Percentiles rank a stretch among this genome's conserved stretches.
phyloP scores from a whole-genome alignment of 2,888 invertebrate species.

The Drosophila fungiperda region DNA sequence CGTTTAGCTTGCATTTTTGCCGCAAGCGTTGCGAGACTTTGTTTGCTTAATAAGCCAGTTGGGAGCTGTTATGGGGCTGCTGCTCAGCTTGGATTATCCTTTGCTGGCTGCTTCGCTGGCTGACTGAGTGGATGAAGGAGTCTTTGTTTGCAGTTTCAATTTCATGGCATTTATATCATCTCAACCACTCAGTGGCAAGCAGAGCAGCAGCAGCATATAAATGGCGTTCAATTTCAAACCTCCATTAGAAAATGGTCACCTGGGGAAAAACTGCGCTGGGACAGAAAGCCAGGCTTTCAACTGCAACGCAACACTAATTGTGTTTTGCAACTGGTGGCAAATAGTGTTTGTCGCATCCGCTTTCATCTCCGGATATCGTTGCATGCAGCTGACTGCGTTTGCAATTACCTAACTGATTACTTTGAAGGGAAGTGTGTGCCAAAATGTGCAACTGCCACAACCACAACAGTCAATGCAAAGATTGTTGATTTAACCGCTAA shows the following conservation, averaged over 20 bases:
- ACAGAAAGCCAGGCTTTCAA: slow-evolving; percentile 11
- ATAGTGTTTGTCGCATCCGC: slow-evolving; percentile 16
- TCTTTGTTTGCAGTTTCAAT: slow-evolving; percentile 67
- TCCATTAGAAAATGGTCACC: slow-evolving; percentile 54
- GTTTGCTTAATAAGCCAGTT: slow-evolving; percentile 54
- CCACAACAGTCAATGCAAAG: slow-evolving; percentile 7
- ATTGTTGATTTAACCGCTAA: not conserved
- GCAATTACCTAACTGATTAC: slow-evolving; percentile 56
- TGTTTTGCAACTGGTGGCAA: slow-evolving; percentile 18
- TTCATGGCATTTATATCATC: slow-evolving; percentile 57
- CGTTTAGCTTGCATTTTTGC: not conserved
- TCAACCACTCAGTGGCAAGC: slow-evolving; percentile 30
- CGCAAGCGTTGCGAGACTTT: slow-evolving; percentile 30
- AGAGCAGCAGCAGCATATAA: slow-evolving; percentile 65
- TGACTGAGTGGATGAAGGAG: slow-evolving; percentile 16
- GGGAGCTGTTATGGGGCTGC: slow-evolving; percentile 61
- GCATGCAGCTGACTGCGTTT: slow-evolving; percentile 47
- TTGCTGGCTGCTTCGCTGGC: slow-evolving; percentile 1
- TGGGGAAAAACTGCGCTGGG: not conserved
- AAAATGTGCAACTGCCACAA: slow-evolving; percentile 22
- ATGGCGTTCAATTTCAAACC: slow-evolving; percentile 57
- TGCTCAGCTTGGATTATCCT: slow-evolving; percentile 28
- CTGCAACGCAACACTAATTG: slow-evolving; percentile 39
- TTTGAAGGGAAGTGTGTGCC: slow-evolving; percentile 4
- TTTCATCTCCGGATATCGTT: slow-evolving; percentile 28